Percentiles rank a stretch among this genome's conserved stretches.
These are phyloP conservation scores for Nasua narica DNA, from an alignment of 2,797 vertebrate genomes.

Conservation along the genomic window DNA sequence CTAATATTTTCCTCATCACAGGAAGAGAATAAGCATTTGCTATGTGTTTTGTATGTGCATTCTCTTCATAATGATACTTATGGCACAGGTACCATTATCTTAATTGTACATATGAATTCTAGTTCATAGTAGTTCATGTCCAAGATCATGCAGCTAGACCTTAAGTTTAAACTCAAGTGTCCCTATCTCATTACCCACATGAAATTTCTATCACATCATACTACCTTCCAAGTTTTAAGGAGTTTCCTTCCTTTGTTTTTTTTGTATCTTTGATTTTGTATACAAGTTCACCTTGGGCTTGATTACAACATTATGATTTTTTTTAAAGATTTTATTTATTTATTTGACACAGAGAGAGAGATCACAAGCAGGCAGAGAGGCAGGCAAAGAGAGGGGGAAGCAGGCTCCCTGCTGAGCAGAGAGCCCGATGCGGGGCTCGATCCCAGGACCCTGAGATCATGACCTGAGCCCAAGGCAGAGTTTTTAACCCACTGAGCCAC, in stretches of 20 bases:
- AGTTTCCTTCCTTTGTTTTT: neutral
- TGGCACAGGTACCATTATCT: neutral
- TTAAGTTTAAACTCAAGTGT: neutral
- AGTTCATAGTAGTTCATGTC: neutral
- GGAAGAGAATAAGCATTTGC: neutral
- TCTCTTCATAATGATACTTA: neutral
- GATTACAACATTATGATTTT: neutral
- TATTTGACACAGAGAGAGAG: neutral
- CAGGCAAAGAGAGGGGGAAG: too few relatives aligned
- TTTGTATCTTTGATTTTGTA: neutral
- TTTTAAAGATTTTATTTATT: neutral
- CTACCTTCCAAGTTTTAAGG: neutral
- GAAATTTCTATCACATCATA: neutral
- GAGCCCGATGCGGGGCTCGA: too few relatives aligned
- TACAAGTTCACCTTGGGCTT: neutral
- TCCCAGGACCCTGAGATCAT: too few relatives aligned
- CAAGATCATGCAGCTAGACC: neutral
- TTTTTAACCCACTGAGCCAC: too few relatives aligned
- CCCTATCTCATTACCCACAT: neutral
- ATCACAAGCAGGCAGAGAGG: too few relatives aligned
- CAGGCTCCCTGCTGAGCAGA: too few relatives aligned
- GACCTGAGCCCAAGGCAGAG: too few relatives aligned
- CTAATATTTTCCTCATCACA: neutral
- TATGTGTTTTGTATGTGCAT: neutral
- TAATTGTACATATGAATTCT: neutral